phyloP scores from a whole-genome alignment of 2,113 vertebrate species.

The Oostethus manadensis region DNA sequence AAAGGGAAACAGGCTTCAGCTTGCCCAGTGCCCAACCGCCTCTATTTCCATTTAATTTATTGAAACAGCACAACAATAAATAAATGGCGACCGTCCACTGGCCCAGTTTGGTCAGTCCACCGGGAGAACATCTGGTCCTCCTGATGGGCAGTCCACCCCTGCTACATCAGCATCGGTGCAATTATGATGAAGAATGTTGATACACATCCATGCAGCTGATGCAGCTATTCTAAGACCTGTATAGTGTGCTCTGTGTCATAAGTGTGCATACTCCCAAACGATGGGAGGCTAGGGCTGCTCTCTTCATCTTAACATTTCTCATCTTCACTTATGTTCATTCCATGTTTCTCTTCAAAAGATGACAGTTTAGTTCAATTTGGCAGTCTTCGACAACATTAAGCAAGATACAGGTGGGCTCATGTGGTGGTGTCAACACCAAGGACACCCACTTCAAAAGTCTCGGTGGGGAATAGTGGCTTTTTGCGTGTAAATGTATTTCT shows the following conservation, averaged over 20 bases:
- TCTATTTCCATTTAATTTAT: no score
- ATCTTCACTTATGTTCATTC: conserved; percentile 55
- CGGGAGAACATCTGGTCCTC: no score
- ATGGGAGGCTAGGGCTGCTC: not conserved
- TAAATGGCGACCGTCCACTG: no score
- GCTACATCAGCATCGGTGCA: no score
- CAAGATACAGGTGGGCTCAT: not conserved
- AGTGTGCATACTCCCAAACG: conserved; percentile 51
- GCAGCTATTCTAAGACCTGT: not conserved
- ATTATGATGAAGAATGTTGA: no score
- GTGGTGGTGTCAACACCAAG: not conserved
- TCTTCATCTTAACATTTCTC: conserved; percentile 16
- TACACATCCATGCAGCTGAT: no score
- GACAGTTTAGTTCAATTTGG: conserved; percentile 41
- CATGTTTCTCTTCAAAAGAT: conserved; percentile 51
- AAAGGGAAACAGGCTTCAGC: no score
- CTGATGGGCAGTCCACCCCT: no score
- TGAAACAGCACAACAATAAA: no score
- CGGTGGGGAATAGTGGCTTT: not conserved
- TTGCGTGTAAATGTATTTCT: not conserved
- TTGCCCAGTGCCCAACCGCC: no score
- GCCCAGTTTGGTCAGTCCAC: no score
- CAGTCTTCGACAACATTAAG: conserved; percentile 28
- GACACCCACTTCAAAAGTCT: not conserved
- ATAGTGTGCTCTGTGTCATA: conserved; percentile 56